Evolutionary conservation across 2,888 invertebrate genomes (phyloP).

Genomic region (Exephanes ischioxanthus): DNA sequence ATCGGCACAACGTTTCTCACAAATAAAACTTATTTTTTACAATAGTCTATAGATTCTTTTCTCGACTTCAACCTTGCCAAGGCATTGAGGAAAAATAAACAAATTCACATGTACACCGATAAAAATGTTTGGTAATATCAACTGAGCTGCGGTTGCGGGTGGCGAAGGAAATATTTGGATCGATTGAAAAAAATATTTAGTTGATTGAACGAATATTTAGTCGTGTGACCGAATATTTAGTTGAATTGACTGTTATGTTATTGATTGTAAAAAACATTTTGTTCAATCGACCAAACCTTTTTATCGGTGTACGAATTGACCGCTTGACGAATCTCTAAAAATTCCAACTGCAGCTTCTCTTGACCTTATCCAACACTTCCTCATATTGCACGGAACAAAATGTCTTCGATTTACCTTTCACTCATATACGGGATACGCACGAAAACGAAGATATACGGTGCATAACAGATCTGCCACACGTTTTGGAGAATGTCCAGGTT

Average conservation of each 20-base stretch:
- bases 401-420: conserved; percentile 1
- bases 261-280: no score
- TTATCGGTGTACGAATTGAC: not conserved
- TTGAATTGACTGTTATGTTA: no score
- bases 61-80: not conserved
- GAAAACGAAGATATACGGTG: not conserved
- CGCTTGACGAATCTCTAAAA: not conserved
- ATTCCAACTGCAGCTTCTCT: not conserved
- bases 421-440: not conserved
- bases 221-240: no score
- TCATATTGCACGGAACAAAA: not conserved
- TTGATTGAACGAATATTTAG: no score
- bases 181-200: no score
- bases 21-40: not conserved
- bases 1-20: not conserved
- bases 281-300: no score
- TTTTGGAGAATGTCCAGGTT: conserved; percentile 44
- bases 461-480: not conserved
- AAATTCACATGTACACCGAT: not conserved
- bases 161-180: no score
- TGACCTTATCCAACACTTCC: conserved; percentile 2
- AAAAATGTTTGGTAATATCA: no score
- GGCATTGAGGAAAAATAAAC: not conserved
- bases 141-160: no score
- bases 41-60: not conserved